Evolutionary conservation across 2,797 vertebrate genomes (phyloP).

Genomic region (Coregonus sp.): DNA sequence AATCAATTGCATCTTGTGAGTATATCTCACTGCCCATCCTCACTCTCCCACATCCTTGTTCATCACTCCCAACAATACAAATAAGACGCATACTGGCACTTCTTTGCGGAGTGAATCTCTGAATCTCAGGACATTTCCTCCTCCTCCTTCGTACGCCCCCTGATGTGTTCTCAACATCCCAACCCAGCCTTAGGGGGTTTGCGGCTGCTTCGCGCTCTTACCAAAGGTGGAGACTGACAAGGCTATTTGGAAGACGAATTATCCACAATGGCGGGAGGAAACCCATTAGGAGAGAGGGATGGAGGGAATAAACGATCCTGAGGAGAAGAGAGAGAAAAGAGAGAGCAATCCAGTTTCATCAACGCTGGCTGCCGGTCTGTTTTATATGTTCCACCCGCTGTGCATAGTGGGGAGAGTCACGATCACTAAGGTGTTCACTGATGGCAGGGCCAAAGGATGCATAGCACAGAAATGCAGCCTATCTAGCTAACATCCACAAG

Average conservation of each 20-base stretch:
- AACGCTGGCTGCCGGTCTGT: constrained; percentile 24
- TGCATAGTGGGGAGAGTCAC: neutral
- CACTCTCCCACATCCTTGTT: neutral
- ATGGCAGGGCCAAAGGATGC: constrained; percentile 10
- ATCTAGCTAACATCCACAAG: constrained; percentile 29
- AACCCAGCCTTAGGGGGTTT: neutral
- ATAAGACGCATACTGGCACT: neutral
- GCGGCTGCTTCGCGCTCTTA: constrained; percentile 1
- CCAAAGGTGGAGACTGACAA: constrained; percentile 32
- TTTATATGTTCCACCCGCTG: constrained; percentile 35
- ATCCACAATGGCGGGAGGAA: constrained; percentile 40
- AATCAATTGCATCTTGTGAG: too few species aligned
- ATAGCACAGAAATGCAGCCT: constrained; percentile 31
- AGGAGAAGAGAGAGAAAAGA: constrained; percentile 22
- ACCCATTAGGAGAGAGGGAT: constrained; percentile 44
- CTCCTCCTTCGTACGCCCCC: neutral
- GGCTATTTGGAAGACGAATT: constrained; percentile 53
- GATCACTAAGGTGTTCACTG: constrained; percentile 27
- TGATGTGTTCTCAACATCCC: neutral
- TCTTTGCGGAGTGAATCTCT: neutral
- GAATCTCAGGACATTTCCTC: neutral
- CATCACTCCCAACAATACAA: constrained; percentile 1
- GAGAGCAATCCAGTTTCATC: constrained; percentile 28
- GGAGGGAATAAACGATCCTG: constrained; percentile 31
- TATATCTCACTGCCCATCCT: neutral